Evolutionary conservation across 2,888 invertebrate species (phyloP).

Genomic region (Selenia dentaria): DNA sequence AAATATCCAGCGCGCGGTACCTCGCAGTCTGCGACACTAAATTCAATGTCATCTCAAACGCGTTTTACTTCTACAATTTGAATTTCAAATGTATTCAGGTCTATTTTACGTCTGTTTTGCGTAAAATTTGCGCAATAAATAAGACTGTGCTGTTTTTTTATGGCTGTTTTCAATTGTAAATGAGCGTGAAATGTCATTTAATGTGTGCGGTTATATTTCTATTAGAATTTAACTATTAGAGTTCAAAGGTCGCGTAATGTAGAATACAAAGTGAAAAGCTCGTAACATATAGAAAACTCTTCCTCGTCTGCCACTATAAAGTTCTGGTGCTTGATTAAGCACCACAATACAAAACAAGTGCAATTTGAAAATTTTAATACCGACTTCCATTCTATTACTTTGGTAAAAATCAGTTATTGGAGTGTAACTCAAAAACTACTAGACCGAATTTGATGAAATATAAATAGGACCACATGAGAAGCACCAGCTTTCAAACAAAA

Average conservation of each 20-base stretch:
- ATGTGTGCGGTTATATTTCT: slow-evolving; percentile 2
- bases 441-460: no score
- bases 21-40: slow-evolving; percentile 29
- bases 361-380: no score
- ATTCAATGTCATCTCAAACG: slow-evolving; percentile 32
- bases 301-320: no score
- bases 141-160: slow-evolving; percentile 31
- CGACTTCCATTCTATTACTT: no score
- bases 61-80: slow-evolving; percentile 33
- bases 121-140: slow-evolving; percentile 32
- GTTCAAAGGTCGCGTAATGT: slow-evolving; percentile 7
- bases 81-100: slow-evolving; percentile 32
- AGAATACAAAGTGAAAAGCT: no score
- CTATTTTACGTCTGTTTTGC: slow-evolving; percentile 25
- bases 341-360: no score
- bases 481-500: no score
- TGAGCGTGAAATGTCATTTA: slow-evolving; percentile 11
- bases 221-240: slow-evolving; percentile 9
- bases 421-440: no score
- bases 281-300: no score
- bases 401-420: no score
- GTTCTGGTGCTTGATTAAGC: no score
- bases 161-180: slow-evolving; percentile 22
- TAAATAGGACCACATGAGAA: no score
- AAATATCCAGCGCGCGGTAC: slow-evolving; percentile 24